Conservation (phyloP, 2,888 invertebrate species). For the Cerceris rybyensis region DNA sequence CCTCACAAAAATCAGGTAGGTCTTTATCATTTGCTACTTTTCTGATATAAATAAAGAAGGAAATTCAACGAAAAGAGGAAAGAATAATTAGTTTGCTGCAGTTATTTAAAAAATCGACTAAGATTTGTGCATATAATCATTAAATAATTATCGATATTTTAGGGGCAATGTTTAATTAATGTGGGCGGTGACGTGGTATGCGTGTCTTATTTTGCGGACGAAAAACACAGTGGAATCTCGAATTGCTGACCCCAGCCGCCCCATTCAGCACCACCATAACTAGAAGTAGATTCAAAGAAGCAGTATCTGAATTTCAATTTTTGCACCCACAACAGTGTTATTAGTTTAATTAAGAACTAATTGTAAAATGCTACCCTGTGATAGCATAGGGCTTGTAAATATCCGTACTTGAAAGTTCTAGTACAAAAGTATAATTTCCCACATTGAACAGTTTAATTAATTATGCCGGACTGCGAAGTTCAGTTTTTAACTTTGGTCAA, state of each 20-base stretch:
- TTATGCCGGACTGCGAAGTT: not conserved
- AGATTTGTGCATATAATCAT: not conserved
- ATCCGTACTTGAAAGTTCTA: constrained; percentile 18
- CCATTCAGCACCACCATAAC: constrained; percentile 78
- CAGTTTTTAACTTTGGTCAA: not conserved
- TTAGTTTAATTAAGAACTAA: constrained; percentile 9
- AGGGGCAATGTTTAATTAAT: constrained; percentile 98
- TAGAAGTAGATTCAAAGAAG: constrained; percentile 34
- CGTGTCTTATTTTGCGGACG: constrained; percentile 87
- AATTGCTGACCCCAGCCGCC: constrained; percentile 80
- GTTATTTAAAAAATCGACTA: not conserved
- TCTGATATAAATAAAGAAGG: not conserved
- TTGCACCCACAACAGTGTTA: constrained; percentile 13
- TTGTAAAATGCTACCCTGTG: constrained; percentile 20
- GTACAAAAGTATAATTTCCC: constrained; percentile 10
- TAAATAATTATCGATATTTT: constrained; percentile 76
- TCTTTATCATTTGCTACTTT: constrained; percentile 6
- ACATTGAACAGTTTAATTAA: not conserved
- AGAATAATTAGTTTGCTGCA: not conserved
- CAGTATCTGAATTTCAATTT: constrained; percentile 46
- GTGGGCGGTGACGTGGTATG: constrained; percentile 97
- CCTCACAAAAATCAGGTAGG: constrained; percentile 97
- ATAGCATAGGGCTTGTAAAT: constrained; percentile 53
- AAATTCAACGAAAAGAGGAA: not conserved
- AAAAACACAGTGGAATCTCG: constrained; percentile 72